phyloP scores from a whole-genome alignment of 2,797 vertebrate genomes.

The Hemitrygon akajei region DNA sequence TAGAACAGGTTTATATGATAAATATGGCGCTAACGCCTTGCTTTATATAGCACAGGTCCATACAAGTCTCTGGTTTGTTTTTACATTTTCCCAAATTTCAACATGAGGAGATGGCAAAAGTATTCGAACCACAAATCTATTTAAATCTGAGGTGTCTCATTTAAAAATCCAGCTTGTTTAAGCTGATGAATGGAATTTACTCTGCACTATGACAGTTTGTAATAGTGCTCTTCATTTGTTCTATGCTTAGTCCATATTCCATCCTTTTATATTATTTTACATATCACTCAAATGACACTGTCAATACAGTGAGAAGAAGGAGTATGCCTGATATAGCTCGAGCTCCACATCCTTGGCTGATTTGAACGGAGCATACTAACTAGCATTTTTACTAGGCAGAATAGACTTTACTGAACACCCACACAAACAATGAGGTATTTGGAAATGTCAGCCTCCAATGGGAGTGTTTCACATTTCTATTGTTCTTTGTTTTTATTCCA shows the following conservation, averaged over 20 bases:
- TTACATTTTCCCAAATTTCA: neutral
- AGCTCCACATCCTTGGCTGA: neutral
- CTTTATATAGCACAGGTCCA: neutral
- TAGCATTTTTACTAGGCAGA: neutral
- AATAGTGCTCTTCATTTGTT: constrained; percentile 7
- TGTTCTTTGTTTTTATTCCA: neutral
- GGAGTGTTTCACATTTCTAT: neutral
- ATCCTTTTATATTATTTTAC: constrained; percentile 10
- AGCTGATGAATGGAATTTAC: constrained; percentile 2
- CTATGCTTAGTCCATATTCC: neutral
- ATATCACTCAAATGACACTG: constrained; percentile 20
- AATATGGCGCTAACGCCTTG: neutral
- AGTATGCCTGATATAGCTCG: neutral
- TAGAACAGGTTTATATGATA: neutral
- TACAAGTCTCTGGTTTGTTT: neutral
- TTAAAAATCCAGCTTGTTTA: neutral
- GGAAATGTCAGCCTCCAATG: neutral
- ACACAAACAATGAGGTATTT: neutral
- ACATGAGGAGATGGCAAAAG: neutral
- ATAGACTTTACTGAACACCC: neutral
- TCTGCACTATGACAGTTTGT: neutral
- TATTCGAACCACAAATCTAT: neutral
- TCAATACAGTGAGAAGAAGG: neutral
- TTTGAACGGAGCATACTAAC: constrained; percentile 1
- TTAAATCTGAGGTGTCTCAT: neutral